A percentile compares a stretch with the other conserved stretches of the same genome.
These are phyloP conservation scores for Dasypolia templi DNA, from an alignment of 2,888 invertebrate species.

Conservation along the genomic window DNA sequence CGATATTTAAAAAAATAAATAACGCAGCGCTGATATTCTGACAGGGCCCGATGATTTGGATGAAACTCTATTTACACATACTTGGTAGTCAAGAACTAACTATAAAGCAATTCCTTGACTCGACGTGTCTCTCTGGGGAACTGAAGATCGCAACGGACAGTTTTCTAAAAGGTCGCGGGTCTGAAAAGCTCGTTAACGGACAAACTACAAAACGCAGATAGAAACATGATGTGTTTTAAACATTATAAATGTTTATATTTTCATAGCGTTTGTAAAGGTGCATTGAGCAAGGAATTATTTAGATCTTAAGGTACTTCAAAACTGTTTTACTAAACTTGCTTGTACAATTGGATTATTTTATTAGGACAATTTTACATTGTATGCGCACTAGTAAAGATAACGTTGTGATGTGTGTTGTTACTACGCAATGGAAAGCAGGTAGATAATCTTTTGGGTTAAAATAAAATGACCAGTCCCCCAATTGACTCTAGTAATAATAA, in stretches of 20 bases:
- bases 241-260: neutral
- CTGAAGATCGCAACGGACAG: too few species aligned
- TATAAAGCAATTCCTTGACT: neutral
- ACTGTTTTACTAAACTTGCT: neutral
- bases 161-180: neutral
- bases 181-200: neutral
- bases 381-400: neutral
- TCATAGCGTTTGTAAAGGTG: neutral
- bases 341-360: neutral
- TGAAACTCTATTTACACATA: neutral
- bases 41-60: too few species aligned
- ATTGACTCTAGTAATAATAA: slow-evolving; percentile 29
- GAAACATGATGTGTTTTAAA: neutral
- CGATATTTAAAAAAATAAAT: too few species aligned
- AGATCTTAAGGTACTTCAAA: neutral
- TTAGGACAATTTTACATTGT: neutral
- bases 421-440: slow-evolving; percentile 1
- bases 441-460: slow-evolving; percentile 7
- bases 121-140: neutral
- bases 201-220: too few species aligned
- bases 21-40: too few species aligned
- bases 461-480: neutral
- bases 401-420: neutral
- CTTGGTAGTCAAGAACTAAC: neutral
- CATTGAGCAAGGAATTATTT: neutral